Base-by-base conservation (phyloP, 2,797 vertebrate species). In the Sparidentex hasta region DNA sequence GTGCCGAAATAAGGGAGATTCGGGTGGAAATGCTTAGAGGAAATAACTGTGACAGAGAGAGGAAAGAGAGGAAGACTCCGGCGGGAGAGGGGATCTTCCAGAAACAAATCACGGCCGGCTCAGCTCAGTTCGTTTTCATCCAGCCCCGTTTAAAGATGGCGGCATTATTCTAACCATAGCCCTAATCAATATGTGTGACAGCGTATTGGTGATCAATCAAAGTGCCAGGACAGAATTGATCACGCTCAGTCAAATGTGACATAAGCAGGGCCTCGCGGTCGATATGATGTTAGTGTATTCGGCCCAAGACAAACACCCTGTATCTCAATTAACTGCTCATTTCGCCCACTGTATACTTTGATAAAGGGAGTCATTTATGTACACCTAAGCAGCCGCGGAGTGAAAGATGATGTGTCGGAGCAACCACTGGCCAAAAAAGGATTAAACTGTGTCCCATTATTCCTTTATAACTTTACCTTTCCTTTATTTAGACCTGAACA, bases 201-300 rank as follows among this genome's bases (percentile, higher is more conserved):
- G 86, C 79, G 64, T 90, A 94, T 94, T 85, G 93, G 93, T 93
- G 94, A 95, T 96, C 94, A 94, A 94, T 95, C 94, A 94, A 91
- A 91, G 87, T 91, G 92, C 85, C 91, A 88, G 88, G 92, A 85
- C 91, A 74, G 80, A 87, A 95, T 95, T 94, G 95, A 95, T 95
- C 92, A 90, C 56, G 88, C 89, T 94, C 93, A 90, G 90, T 95
- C 94, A 95, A 90, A 94, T 94, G 93, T 94, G 94, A 94, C 94
- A 93, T 91, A 93, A 95, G 94, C 93, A 94, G 95, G 93, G 92
- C 78, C 81, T 48, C 4, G 16, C 63, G 62, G 83, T 94, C 94
- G 62, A 94, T 94, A 65, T 20, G 65, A 86, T 76, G 87, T 90
- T 84, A 83, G 84, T 86, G 90, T 75, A 80, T 90, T 91, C 87